Base-by-base conservation (phyloP, 92 coral and sea anemone species). In the Anthopleura xanthogrammica region DNA sequence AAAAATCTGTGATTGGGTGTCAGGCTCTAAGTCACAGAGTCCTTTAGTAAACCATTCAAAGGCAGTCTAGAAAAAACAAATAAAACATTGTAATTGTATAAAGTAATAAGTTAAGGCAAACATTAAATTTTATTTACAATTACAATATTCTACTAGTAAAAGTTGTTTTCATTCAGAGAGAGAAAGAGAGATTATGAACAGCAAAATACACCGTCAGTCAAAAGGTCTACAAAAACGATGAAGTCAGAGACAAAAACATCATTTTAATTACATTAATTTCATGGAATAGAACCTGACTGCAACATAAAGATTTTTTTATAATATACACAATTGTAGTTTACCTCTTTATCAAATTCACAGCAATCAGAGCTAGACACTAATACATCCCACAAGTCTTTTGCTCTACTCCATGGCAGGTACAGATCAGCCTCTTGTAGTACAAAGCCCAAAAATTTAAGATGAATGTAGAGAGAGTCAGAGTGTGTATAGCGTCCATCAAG, bases 261-360 rank as follows among this genome's bases (percentile, higher is more conserved):
- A 29, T 29, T 29, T 29, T 29, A 29, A 29, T 29, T 29, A 29
- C 36, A 29, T 29, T 29, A 29, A 29, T 29, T 29, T 29, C 36
- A 29, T 29, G 36, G 36, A 29, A 29, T 29, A 29, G 36, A 29
- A 29, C 36, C 36, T 29, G 36, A 29, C 0, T 29, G 36, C 36
- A 29, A 29, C 36, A 29, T 29, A 29, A 29, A 29, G 36, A 29
- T 29, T 29, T 29, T 29, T 29, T 29, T 29, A 29, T 29, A 16
- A 17, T 17, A 60, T 60, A 60, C 65, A 60, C 4, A 23, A 62
- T 7, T 23, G 74, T 22, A 24, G 7, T 68, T 5, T 80, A 93
- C 97, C 92, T 93, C 95, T 73, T 90, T 90, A 81, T 93, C 98
- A 78, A 93, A 92, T 62, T 93, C 98, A 78, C 95, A 93, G 55